Evolutionary conservation across 2,113 vertebrate genomes (phyloP), one percentile per base, ranked within the genome.

Genomic region (Aegotheles bennettii): DNA sequence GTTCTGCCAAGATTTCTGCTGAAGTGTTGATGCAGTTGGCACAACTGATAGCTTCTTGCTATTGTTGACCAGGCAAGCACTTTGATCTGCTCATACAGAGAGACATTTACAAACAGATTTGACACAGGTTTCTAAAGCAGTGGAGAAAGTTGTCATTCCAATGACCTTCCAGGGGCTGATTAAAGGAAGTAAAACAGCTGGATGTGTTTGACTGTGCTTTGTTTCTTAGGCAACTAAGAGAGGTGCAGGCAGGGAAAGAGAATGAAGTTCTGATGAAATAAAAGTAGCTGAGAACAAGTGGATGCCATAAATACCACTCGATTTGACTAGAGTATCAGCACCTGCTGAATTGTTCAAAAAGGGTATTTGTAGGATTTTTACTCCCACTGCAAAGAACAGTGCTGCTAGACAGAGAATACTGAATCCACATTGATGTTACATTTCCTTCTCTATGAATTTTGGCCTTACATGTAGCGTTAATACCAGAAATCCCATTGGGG

Each of bases 121-220:
- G 68, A 84, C 53, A 61, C 42, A 35, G 0, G 2, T 76, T 87
- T 74, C 81, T 71, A 71, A 84, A 68, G 57, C 31, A 84, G 59
- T 38, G 64, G 74, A 77, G 68, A 87, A 87, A 77, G n/a, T 64
- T 94, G 92, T 95, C 53, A 54, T 70, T 87, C 83, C 0, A 0
- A 42, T 90, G 82, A 77, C 83, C 87, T 87, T 68, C 78, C 68
- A 68, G 21, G 36, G 48, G 18, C 63, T 68, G 78, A 80, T 87
- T 57, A 80, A 67, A 92, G 78, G 68, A 90, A 81, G 36, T 87
- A 48, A 76, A 94, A 40, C 82, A 94, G 65, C 86, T 90, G 89
- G 63, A 84, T 61, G 73, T 87, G 63, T 87, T 84, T 84, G 68
- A 77, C 54, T 59, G 3, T 28, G 57, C 57, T 80, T 83, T 84